A percentile compares a stretch with the other conserved stretches of the same genome.
These are phyloP conservation scores for Mustelus asterias DNA, from an alignment of 2,113 vertebrate species.

Conservation along the genomic window DNA sequence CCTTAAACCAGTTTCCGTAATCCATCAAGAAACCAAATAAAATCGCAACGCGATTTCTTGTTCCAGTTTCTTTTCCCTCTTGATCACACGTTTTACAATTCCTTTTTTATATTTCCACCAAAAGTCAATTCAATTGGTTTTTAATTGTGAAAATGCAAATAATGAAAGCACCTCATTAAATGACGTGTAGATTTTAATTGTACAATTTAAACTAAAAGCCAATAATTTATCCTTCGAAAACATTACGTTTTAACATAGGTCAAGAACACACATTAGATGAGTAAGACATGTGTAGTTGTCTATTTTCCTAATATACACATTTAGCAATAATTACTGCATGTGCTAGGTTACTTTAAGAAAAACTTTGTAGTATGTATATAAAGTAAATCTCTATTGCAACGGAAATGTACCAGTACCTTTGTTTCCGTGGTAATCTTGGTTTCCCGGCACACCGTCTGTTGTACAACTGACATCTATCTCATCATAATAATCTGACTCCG, in stretches of 20 bases:
- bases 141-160: not conserved
- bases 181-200: not conserved
- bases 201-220: not conserved
- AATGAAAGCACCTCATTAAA: not conserved
- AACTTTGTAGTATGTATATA: not conserved
- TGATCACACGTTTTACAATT: not conserved
- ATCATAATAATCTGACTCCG: constrained; percentile 98
- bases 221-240: not conserved
- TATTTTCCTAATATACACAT: not conserved
- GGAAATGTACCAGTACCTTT: constrained; percentile 64
- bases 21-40: constrained; percentile 47
- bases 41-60: constrained; percentile 42
- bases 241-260: not conserved
- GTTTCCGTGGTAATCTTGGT: constrained; percentile 80
- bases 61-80: not conserved
- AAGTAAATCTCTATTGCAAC: not conserved
- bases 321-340: not conserved
- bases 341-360: not conserved
- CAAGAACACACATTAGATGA: not conserved
- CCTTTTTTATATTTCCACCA: not conserved
- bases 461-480: constrained; percentile 99
- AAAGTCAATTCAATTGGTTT: not conserved
- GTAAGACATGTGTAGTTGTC: not conserved
- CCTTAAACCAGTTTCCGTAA: constrained; percentile 51
- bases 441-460: constrained; percentile 74